A percentile compares a stretch with the other conserved stretches of the same genome.
Conservation (phyloP, 2,888 invertebrate species). For the Deilephila elpenor region DNA sequence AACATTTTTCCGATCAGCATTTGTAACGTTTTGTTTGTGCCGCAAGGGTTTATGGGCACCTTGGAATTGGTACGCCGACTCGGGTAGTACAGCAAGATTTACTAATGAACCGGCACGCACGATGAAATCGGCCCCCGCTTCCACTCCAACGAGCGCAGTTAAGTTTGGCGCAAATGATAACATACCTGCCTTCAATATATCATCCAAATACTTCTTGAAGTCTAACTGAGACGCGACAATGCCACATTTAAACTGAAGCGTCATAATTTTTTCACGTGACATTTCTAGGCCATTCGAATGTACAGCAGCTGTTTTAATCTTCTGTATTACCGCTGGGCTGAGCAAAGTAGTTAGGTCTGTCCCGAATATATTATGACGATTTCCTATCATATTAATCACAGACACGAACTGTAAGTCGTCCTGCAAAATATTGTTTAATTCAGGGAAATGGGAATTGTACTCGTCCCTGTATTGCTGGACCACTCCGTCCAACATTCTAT, state of each 20-base stretch:
- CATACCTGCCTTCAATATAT: neutral
- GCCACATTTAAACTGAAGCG: neutral
- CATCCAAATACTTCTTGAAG: neutral
- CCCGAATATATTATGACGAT: neutral
- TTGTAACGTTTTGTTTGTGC: neutral
- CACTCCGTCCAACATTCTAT: neutral
- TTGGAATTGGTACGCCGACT: neutral
- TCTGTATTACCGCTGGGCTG: neutral
- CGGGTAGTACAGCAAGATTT: neutral
- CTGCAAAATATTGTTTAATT: neutral
- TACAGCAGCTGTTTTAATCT: neutral
- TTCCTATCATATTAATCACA: neutral
- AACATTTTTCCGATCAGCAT: neutral
- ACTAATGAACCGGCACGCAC: neutral
- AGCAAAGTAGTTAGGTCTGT: neutral
- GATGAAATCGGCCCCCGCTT: neutral
- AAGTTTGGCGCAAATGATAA: neutral
- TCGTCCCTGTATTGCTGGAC: neutral
- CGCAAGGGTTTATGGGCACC: neutral
- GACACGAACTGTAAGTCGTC: neutral
- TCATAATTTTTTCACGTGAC: neutral
- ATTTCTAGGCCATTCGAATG: neutral
- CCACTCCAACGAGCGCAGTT: neutral
- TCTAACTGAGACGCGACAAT: neutral
- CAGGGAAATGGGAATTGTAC: neutral